Base-by-base conservation (phyloP, 2,888 invertebrate genomes). In the Hydroisotoma schaefferi region DNA sequence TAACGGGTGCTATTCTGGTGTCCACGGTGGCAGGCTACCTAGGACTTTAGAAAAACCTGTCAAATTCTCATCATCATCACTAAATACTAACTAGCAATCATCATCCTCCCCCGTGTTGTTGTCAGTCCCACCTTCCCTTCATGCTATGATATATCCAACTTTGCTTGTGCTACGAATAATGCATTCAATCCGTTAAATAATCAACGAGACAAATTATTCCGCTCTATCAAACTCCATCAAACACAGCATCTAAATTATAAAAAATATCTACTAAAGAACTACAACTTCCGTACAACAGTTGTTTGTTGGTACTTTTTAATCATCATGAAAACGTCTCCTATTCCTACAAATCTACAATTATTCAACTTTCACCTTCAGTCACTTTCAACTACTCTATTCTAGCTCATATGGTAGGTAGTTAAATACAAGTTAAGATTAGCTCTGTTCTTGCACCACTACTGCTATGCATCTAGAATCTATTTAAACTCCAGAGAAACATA, bases 21-120 rank as follows among this genome's bases (percentile, higher is more conserved):
- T 68, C 68, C 52, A 65, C 63, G 20, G 68, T 64, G 26, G 68
- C 68, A 33, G 63, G 65, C 55, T 65, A 65, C 51, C 52, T 68
- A 57, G 68, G 68, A 55, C 63, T 68, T 53, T 68, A 68, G 40
- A 40, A n/a, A 33, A 33, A 15, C 33, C 15, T 33, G 33, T 33
- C 15, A 8, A 33, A 33, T 8, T 33, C 33, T 33, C 15, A 33
- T 10, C 15, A 10, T 10, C n/a, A n/a, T n/a, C n/a, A n/a, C n/a
- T n/a, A n/a, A n/a, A n/a, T n/a, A n/a, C n/a, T n/a, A n/a, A n/a
- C n/a, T n/a, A n/a, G n/a, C n/a, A n/a, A n/a, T n/a, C n/a, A n/a
- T n/a, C n/a, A n/a, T n/a, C n/a, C n/a, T n/a, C n/a, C n/a, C n/a
- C n/a, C n/a, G n/a, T n/a, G n/a, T n/a, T n/a, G n/a, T n/a, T n/a